Evolutionary conservation across 2,888 invertebrate genomes (phyloP), one percentile per base, ranked within the genome.

Genomic region (Nematopogon swammerdamellus): DNA sequence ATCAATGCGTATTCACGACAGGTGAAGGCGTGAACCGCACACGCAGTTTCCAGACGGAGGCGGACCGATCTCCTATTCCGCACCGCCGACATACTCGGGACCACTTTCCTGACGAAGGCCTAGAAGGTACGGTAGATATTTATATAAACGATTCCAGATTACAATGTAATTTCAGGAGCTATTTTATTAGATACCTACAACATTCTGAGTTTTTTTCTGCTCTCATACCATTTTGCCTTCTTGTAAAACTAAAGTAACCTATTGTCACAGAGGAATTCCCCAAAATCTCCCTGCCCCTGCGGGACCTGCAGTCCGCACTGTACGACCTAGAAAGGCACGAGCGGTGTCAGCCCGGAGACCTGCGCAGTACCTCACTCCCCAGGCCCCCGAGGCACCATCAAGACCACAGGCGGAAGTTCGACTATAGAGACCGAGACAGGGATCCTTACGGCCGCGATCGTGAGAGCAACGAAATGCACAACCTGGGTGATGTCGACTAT

Each of bases 261-360:
- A 25, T 25, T 25, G 5, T 25, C 8, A 25, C 8, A 74, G 77
- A 66, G 29, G 68, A 70, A 1, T 77, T 75, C 19, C 79, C 75
- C n/a, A 75, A 70, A 57, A 73, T 80, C 52, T 72, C 76, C 0
- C 59, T 79, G 2, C 77, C 79, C 0, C 55, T 79, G 3, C 70
- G 72, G 65, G 77, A 80, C 52, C 57, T 77, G n/a, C 73, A 72
- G 53, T 72, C 75, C 10, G 79, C 79, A 0, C 56, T 79, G 5
- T 68, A 70, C 55, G 72, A 77, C 29, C 57, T 77, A 18, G 75
- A 79, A 2, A 63, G 64, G 1, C 72, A 73, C 49, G 67, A 72
- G 56, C 55, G 75, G 63, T 64, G 72, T 61, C 54, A 58, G 16
- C 63, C 60, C 47, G 53, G 63, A 1, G 70, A 70, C 10, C 46